Base-by-base conservation (phyloP, 1,140 invertebrate genomes). In the Acyrthosiphon pisum region DNA sequence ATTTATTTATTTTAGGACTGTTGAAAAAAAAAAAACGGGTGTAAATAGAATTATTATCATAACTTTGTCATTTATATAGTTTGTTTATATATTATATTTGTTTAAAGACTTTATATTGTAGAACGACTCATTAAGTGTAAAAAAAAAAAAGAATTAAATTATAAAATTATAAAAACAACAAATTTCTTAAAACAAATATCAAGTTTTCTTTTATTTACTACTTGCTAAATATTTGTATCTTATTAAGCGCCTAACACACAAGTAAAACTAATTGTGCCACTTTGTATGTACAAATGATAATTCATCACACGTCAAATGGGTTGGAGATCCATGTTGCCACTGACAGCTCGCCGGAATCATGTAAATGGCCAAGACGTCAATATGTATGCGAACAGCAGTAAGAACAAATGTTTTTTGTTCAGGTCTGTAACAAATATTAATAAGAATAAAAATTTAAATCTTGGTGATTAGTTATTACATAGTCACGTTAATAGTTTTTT, bases 1-100 rank as follows among this genome's bases (percentile, higher is more conserved):
- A 92, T 92, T 60, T 92, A 92, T 50, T 83, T 92, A 92, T 84
- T 93, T 93, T 93, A 93, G 91, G n/a, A 84, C 48, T 93, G 91
- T 93, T 93, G 9, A 93, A 92, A 76, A 46, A 76, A 90, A 60
- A 90, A 48, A 46, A 30, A 35, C 30, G 23, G 91, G 30, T 93
- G 91, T 93, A 93, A 50, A 93, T 93, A 93, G 76, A 93, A 86
- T 93, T 93, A 93, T 93, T 93, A 93, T 83, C 68, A 50, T 93
- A 93, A 84, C 84, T 93, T 93, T 93, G 76, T 93, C 91, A 93
- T 93, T 93, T 50, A 93, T 93, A 93, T 93, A 93, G 91, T 92
- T 92, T 92, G 91, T 92, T 92, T 93, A 93, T 92, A 92, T 84
- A 93, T 93, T 93, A 93, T 93, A 93, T 93, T 93, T 93, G 91